Percentiles rank a stretch among this genome's conserved stretches.
Conservation (phyloP, 2,888 invertebrate species). For the Hyposoter dolosus region DNA sequence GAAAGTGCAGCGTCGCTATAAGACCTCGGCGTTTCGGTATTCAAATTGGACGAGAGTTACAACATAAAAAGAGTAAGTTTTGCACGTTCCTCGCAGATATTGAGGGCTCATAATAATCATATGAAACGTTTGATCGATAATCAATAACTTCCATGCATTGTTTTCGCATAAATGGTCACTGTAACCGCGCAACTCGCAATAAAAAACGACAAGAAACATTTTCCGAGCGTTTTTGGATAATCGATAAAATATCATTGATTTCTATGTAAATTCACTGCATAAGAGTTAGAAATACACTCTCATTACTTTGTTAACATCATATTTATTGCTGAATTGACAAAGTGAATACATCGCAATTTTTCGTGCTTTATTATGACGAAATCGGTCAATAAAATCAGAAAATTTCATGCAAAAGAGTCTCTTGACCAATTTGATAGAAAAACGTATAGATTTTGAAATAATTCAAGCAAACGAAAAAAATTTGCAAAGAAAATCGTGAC, state of each 20-base stretch:
- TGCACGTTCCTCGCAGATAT: not conserved
- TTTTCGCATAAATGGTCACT: not conserved
- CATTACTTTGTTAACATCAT: not conserved
- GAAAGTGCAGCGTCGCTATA: conserved; percentile 22
- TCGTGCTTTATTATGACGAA: too few relatives aligned
- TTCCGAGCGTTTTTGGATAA: not conserved
- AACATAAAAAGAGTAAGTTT: not conserved
- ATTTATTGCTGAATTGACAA: not conserved
- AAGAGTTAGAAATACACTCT: not conserved
- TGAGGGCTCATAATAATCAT: not conserved
- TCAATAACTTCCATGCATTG: not conserved
- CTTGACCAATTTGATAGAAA: too few relatives aligned
- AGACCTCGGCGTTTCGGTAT: not conserved
- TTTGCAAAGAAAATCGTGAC: not conserved
- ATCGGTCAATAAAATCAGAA: too few relatives aligned
- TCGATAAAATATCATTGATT: not conserved
- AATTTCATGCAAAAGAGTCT: too few relatives aligned
- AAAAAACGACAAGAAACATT: not conserved
- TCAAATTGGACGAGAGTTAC: conserved; percentile 10
- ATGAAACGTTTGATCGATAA: conserved; percentile 4
- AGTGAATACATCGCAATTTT: not conserved
- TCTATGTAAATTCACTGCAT: not conserved
- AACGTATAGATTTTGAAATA: not conserved
- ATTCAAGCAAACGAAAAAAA: not conserved
- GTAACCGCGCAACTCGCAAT: not conserved